A percentile compares a stretch with the other conserved stretches of the same genome.
These are phyloP conservation scores for Baronia brevicornis DNA, from an alignment of 2,888 invertebrate genomes.

Conservation along the genomic window DNA sequence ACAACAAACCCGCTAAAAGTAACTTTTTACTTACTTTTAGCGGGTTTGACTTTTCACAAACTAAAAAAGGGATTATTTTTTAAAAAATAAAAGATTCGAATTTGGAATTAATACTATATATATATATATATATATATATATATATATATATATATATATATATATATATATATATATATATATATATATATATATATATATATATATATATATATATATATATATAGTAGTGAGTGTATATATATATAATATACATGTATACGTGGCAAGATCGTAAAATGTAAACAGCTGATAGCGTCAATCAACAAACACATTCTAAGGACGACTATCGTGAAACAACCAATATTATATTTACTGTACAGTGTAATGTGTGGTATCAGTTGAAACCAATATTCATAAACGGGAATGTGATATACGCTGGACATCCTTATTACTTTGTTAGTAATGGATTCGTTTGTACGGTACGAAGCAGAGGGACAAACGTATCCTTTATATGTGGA, in stretches of 20 bases:
- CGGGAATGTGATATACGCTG: constrained; percentile 19
- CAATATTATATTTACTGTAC: constrained; percentile 14
- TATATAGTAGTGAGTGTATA: constrained; percentile 1
- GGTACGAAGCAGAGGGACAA: constrained; percentile 33
- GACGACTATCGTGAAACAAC: constrained; percentile 8
- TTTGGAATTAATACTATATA: no score
- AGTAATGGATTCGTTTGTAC: constrained; percentile 23
- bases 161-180: no score
- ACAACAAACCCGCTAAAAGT: no score
- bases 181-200: no score
- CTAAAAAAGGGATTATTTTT: no score
- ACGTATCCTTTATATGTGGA: constrained; percentile 44
- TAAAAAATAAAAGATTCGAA: no score
- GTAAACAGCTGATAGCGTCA: constrained; percentile 11
- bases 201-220: no score
- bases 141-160: no score
- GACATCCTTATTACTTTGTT: constrained; percentile 31
- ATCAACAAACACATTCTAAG: constrained; percentile 12
- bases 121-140: no score
- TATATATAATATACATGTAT: background rate
- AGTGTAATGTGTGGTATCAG: constrained; percentile 14
- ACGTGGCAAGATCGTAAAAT: constrained; percentile 1
- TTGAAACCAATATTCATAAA: constrained; percentile 21
- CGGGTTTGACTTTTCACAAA: no score
- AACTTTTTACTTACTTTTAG: no score